Conservation (phyloP, 1,140 invertebrate species). For the Galleria mellonella region DNA sequence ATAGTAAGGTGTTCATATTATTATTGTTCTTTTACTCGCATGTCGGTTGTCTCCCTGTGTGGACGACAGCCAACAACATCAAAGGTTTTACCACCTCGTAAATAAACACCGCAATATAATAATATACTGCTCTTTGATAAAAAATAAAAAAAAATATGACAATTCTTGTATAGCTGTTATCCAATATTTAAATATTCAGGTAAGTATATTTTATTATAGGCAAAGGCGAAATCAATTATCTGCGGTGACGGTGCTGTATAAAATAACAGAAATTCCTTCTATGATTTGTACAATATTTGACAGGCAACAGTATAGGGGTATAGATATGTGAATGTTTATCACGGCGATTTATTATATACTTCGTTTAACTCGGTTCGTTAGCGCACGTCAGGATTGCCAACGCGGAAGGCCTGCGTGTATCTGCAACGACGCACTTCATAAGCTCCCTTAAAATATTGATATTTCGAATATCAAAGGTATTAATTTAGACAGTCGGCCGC, state of each 20-base stretch:
- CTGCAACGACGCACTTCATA: slow-evolving; percentile 43
- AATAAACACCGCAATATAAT: slow-evolving; percentile 39
- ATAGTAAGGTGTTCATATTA: not conserved
- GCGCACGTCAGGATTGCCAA: slow-evolving; percentile 40
- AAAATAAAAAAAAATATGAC: too few relatives aligned
- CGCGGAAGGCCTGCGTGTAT: slow-evolving; percentile 46
- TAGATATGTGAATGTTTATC: slow-evolving; percentile 16
- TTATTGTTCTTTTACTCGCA: slow-evolving; percentile 3
- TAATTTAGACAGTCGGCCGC: slow-evolving; percentile 54
- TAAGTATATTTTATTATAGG: too few relatives aligned
- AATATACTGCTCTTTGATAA: too few relatives aligned
- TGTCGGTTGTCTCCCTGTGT: slow-evolving; percentile 23
- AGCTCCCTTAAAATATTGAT: slow-evolving; percentile 63
- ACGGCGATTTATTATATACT: slow-evolving; percentile 18
- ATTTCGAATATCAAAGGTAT: slow-evolving; percentile 68
- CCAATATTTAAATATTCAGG: too few relatives aligned
- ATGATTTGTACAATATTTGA: slow-evolving; percentile 4
- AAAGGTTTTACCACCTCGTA: slow-evolving; percentile 64
- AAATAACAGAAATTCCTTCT: not conserved
- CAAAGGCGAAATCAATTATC: too few relatives aligned
- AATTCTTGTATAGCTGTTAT: too few relatives aligned
- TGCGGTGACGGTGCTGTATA: too few relatives aligned
- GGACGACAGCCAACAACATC: slow-evolving; percentile 58
- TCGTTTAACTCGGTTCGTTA: slow-evolving; percentile 35
- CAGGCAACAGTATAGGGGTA: slow-evolving; percentile 13